Conservation (phyloP, 2,797 vertebrate genomes). For the Squalus acanthias region DNA sequence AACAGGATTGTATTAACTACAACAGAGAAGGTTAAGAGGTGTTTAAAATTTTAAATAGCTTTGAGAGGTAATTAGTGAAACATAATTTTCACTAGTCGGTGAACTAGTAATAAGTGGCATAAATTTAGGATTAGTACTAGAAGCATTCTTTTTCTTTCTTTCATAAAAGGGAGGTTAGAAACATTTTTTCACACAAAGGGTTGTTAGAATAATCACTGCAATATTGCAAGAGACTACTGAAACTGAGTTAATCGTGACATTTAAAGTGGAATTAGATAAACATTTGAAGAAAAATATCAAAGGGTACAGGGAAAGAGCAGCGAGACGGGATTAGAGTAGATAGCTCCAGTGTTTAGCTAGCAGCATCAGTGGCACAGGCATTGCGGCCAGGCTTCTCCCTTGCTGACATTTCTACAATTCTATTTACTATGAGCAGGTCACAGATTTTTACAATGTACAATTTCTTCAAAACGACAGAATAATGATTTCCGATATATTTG, state of each 20-base stretch:
- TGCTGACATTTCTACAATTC: background rate
- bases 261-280: background rate
- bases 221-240: background rate
- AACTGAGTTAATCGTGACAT: background rate
- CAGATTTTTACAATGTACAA: background rate
- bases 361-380: background rate
- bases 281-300: slow-evolving; percentile 1
- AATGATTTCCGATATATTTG: background rate
- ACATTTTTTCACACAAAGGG: background rate
- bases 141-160: background rate
- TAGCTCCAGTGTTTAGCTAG: background rate
- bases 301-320: background rate
- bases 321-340: background rate
- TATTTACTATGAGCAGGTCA: background rate
- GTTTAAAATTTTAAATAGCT: background rate
- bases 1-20: background rate
- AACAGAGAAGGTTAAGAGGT: background rate
- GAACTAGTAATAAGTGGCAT: background rate
- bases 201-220: background rate
- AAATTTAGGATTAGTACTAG: background rate
- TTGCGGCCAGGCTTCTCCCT: background rate
- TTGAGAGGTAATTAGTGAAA: background rate
- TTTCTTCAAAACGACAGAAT: background rate
- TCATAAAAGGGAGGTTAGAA: background rate
- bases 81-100: background rate